These are phyloP conservation scores for Rhinolophus ferrumequinum DNA, from an alignment of 2,113 vertebrate genomes.

Conservation along the genomic window DNA sequence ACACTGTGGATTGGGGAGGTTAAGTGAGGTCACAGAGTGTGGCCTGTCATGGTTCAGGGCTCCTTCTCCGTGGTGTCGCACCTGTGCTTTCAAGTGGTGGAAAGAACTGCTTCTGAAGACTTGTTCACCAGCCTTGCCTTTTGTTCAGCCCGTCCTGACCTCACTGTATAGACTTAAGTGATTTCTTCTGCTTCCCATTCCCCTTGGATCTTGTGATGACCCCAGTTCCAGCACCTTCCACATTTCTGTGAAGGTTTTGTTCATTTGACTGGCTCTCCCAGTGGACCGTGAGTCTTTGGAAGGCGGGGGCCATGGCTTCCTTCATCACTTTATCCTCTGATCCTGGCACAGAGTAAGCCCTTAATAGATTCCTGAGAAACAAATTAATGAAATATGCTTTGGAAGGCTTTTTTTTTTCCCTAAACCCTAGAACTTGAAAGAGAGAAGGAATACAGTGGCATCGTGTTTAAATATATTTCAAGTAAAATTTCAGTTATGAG, in stretches of 20 bases:
- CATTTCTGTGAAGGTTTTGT: background rate
- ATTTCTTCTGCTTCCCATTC: background rate
- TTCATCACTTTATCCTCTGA: background rate
- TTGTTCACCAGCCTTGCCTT: fast-evolving
- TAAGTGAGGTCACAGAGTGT: background rate
- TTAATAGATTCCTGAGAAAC: background rate
- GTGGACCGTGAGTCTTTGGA: background rate
- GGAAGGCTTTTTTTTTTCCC: too few species aligned
- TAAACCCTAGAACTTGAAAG: background rate
- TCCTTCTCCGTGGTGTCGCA: background rate
- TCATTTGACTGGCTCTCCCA: background rate
- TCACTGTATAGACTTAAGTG: background rate
- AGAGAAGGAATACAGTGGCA: background rate
- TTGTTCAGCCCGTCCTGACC: background rate
- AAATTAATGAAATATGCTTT: background rate
- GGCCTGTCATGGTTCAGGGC: too few species aligned
- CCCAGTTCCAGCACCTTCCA: background rate
- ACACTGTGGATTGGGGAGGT: background rate
- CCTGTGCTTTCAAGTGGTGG: background rate
- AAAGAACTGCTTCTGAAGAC: background rate
- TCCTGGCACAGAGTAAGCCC: background rate
- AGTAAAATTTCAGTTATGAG: background rate
- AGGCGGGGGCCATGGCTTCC: background rate
- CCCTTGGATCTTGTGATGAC: background rate
- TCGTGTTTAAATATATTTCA: background rate